These are phyloP conservation scores for Montifringilla adamsi DNA, from an alignment of 2,113 vertebrate species.

Conservation along the genomic window DNA sequence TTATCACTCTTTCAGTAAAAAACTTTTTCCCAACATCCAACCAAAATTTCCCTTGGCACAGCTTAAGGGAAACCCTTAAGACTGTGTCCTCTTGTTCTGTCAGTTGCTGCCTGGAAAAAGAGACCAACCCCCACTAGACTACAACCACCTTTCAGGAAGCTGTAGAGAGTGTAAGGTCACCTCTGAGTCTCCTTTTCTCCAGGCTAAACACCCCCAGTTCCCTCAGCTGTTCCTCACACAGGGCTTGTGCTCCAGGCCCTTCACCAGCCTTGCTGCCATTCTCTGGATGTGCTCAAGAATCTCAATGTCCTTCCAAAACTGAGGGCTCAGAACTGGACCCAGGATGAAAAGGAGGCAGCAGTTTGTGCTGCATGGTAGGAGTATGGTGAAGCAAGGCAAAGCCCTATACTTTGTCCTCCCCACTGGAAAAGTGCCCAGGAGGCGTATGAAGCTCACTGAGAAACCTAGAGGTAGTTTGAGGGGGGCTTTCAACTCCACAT, in stretches of 20 bases:
- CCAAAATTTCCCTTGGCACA: neutral
- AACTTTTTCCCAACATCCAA: neutral
- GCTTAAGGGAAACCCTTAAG: neutral
- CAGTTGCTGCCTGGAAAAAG: neutral
- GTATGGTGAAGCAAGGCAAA: neutral
- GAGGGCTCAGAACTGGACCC: neutral
- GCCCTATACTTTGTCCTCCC: neutral
- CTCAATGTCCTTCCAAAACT: too few species aligned
- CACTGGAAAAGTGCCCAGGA: neutral
- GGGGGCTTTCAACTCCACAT: neutral
- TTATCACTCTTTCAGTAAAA: neutral
- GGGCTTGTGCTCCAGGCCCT: neutral
- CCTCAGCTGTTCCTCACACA: neutral
- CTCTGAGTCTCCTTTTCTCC: neutral
- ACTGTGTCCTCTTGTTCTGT: neutral
- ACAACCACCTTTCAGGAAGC: neutral
- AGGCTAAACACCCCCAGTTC: neutral
- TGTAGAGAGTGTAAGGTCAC: neutral
- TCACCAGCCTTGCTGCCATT: neutral
- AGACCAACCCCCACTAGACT: neutral
- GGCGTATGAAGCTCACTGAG: neutral
- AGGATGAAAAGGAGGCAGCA: neutral
- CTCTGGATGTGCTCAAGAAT: rapidly evolving
- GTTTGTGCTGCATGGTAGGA: neutral
- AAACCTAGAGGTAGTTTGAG: neutral